Evolutionary conservation across 2,113 vertebrate genomes (phyloP).

Genomic region (Gobio gobio): DNA sequence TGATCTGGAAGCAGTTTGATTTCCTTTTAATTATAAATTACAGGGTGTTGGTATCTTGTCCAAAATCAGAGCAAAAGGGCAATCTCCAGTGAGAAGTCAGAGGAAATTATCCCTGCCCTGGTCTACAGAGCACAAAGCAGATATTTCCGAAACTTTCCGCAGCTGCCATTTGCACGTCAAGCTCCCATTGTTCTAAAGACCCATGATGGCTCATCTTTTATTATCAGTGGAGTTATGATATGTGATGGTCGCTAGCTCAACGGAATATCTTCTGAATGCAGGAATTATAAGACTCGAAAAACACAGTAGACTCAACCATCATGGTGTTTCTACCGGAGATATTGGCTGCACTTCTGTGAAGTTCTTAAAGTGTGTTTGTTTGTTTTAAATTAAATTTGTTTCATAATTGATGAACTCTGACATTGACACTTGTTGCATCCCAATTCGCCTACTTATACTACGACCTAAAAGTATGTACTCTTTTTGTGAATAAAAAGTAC

Average conservation of each 20-base stretch:
- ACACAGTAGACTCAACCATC: not conserved
- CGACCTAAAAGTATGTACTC: no score
- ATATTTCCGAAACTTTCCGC: constrained; percentile 34
- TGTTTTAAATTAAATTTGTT: no score
- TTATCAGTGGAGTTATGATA: not conserved
- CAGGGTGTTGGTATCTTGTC: constrained; percentile 28
- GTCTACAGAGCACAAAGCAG: constrained; percentile 44
- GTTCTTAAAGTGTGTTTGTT: not conserved
- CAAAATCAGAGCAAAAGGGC: constrained; percentile 24
- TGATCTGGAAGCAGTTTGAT: constrained; percentile 18
- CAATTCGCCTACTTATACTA: no score
- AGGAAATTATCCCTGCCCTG: constrained; percentile 41
- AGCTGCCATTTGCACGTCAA: constrained; percentile 30
- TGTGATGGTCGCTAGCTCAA: not conserved
- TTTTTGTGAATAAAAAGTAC: no score
- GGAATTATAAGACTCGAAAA: not conserved
- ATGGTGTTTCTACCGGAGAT: no score
- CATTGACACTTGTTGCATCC: no score
- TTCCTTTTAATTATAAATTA: constrained; percentile 18
- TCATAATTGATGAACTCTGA: no score
- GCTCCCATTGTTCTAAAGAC: constrained; percentile 9
- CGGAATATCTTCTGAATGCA: not conserved
- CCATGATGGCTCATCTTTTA: not conserved
- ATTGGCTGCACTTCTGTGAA: no score
- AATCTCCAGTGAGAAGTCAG: constrained; percentile 18